Evolutionary conservation across 2,113 vertebrate genomes (phyloP).

Genomic region (Dermatemys mawii): DNA sequence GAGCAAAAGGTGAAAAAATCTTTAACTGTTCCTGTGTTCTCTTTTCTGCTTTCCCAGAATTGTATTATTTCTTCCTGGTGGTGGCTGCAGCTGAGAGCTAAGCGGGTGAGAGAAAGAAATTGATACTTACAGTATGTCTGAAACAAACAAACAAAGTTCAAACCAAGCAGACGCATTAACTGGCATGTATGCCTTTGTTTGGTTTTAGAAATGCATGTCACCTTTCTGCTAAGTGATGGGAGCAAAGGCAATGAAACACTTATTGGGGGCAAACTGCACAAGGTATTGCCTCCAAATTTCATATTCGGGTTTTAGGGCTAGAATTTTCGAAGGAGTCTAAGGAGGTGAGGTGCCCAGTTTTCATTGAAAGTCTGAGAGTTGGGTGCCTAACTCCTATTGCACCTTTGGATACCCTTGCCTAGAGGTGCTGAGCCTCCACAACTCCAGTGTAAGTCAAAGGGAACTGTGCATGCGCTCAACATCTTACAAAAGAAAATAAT

Average conservation of each 20-base stretch:
- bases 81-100: conserved; percentile 17
- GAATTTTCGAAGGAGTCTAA: not conserved
- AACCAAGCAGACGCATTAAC: conserved; percentile 19
- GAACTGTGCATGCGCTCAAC: not conserved
- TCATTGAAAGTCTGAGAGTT: not conserved
- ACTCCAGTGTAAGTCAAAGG: not conserved
- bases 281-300: not conserved
- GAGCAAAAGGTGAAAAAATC: conserved; percentile 70
- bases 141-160: conserved; percentile 54
- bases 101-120: conserved; percentile 38
- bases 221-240: not conserved
- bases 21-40: conserved; percentile 54
- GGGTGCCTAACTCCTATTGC: not conserved
- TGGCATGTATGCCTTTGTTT: conserved; percentile 6
- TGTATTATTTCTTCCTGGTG: conserved; percentile 42
- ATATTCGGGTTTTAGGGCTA: not conserved
- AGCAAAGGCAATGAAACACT: not conserved
- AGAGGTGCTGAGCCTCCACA: not conserved
- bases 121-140: conserved; percentile 63
- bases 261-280: not conserved
- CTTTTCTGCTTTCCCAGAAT: conserved; percentile 57
- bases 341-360: not conserved
- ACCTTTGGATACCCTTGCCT: not conserved
- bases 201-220: conserved; percentile 44
- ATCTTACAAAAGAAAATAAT: not conserved